Conservation (phyloP, 2,888 invertebrate genomes). For the Netelia melanura region DNA sequence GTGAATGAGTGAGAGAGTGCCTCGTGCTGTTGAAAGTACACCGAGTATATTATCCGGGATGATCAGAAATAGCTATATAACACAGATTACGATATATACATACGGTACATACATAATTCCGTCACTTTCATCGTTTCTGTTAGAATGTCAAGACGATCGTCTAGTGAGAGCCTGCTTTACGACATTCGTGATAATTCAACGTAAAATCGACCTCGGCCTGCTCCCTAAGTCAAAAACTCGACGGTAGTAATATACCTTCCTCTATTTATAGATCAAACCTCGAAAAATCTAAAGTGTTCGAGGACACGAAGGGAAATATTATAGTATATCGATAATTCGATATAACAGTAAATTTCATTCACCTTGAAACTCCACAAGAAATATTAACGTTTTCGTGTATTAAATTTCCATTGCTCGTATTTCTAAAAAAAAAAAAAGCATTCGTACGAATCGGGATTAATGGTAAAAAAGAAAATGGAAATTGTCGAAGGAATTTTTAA, state of each 20-base stretch:
- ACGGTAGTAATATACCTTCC: not conserved
- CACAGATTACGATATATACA: not conserved
- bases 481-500: no score
- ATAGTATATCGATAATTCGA: not conserved
- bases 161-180: not conserved
- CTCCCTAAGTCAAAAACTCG: not conserved
- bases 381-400: not conserved
- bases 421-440: not conserved
- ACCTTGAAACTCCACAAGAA: not conserved
- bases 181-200: slow-evolving; percentile 17
- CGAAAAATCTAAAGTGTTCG: not conserved
- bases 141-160: not conserved
- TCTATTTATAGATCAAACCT: slow-evolving; percentile 24
- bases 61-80: slow-evolving; percentile 3
- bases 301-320: not conserved
- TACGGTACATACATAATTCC: not conserved
- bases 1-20: not conserved
- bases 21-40: slow-evolving; percentile 16
- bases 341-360: not conserved
- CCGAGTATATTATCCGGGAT: slow-evolving; percentile 17
- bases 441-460: not conserved
- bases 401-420: not conserved
- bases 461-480: not conserved
- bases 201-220: not conserved
- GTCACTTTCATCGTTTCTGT: not conserved